A percentile compares a stretch with the other conserved stretches of the same genome.
Evolutionary conservation across 2,888 invertebrate genomes (phyloP).

Genomic region (Drosophila tripunctata): DNA sequence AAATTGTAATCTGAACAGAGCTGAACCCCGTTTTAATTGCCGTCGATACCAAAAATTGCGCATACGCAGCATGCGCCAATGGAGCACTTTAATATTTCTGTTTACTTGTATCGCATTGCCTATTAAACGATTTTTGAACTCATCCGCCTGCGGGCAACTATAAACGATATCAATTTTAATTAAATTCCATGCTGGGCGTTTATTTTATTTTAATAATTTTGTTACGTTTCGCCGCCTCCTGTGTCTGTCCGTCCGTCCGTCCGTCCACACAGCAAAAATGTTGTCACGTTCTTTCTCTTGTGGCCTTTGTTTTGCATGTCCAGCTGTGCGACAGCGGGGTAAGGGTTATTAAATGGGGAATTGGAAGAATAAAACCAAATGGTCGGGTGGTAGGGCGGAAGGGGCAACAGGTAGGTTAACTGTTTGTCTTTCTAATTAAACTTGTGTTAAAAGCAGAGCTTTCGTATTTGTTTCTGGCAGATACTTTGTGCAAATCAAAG

Average conservation of each 20-base stretch:
- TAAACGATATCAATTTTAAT: slow-evolving; percentile 50
- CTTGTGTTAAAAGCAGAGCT: slow-evolving; percentile 48
- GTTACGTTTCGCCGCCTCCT: slow-evolving; percentile 13
- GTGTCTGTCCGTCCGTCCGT: slow-evolving; percentile 2
- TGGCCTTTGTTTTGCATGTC: slow-evolving; percentile 1
- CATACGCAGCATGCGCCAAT: slow-evolving; percentile 54
- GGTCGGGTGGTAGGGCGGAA: neutral
- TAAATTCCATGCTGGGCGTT: slow-evolving; percentile 41
- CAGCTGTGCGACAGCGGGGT: slow-evolving; percentile 16
- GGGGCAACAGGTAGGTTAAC: slow-evolving; percentile 10
- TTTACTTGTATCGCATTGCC: slow-evolving; percentile 31
- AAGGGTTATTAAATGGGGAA: slow-evolving; percentile 3
- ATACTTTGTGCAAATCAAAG: slow-evolving; percentile 71
- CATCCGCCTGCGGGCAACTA: neutral
- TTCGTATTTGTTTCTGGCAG: slow-evolving; percentile 54
- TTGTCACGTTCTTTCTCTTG: slow-evolving; percentile 7
- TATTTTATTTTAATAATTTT: slow-evolving; percentile 27
- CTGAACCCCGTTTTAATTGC: slow-evolving; percentile 22
- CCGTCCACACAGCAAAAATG: slow-evolving; percentile 6
- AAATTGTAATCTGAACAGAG: slow-evolving; percentile 23
- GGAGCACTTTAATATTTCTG: slow-evolving; percentile 27
- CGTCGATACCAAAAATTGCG: slow-evolving; percentile 45
- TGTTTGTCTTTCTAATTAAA: slow-evolving; percentile 73
- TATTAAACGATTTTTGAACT: slow-evolving; percentile 37
- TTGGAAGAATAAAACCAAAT: neutral